phyloP scores from a whole-genome alignment of 2,113 vertebrate species.

The Tachuris rubrigastra region DNA sequence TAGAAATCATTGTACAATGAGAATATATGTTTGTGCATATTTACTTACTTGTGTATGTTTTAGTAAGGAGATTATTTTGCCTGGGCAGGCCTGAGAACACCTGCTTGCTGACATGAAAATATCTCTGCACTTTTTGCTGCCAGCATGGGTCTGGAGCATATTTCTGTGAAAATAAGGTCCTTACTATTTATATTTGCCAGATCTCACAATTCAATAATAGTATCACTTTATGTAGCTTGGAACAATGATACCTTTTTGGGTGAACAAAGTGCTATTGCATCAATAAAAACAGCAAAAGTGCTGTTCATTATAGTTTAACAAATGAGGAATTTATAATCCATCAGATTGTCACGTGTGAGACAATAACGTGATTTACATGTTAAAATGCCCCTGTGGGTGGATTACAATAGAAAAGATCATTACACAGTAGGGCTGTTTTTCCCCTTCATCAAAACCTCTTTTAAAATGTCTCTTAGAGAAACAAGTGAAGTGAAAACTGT shows the following conservation, averaged over 20 bases:
- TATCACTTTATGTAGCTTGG: slow-evolving; percentile 10
- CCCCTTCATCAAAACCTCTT: slow-evolving; percentile 52
- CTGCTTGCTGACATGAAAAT: neutral
- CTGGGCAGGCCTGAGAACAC: neutral
- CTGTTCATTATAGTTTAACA: slow-evolving; percentile 46
- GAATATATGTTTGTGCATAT: neutral
- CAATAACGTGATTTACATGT: slow-evolving; percentile 51
- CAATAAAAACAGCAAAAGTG: slow-evolving; percentile 31
- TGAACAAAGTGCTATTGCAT: neutral
- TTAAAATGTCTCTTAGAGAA: slow-evolving; percentile 43
- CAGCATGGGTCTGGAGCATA: slow-evolving; percentile 4
- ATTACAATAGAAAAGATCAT: slow-evolving; percentile 40
- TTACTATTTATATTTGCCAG: slow-evolving; percentile 13
- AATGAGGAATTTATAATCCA: slow-evolving; percentile 47
- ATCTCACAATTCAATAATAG: slow-evolving; percentile 45
- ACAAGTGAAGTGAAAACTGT: slow-evolving; percentile 56
- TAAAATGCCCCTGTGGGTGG: slow-evolving; percentile 45
- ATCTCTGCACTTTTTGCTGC: neutral
- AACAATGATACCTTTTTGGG: neutral
- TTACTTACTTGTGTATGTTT: neutral
- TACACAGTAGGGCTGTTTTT: slow-evolving; percentile 22
- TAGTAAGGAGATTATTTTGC: slow-evolving; percentile 3
- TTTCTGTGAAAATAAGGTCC: slow-evolving; percentile 51
- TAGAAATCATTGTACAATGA: neutral
- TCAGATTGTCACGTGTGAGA: slow-evolving; percentile 37